Conservation (phyloP, 2,113 vertebrate genomes). For the Ondatra zibethicus region DNA sequence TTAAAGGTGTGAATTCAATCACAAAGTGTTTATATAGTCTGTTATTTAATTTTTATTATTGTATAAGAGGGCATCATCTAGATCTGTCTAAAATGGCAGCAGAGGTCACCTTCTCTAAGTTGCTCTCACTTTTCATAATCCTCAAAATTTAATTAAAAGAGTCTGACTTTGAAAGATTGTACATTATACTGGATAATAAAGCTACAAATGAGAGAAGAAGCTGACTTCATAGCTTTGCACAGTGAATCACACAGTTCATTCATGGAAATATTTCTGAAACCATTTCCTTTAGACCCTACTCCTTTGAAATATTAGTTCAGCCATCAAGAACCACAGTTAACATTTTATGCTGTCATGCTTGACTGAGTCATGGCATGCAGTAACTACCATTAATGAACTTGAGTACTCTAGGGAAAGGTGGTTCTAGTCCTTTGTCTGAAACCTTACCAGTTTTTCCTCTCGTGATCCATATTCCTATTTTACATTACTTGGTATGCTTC, state of each 20-base stretch:
- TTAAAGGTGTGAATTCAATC: neutral
- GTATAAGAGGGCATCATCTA: neutral
- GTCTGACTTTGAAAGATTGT: neutral
- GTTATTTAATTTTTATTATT: neutral
- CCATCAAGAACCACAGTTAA: slow-evolving; percentile 15
- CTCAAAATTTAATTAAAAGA: slow-evolving; percentile 16
- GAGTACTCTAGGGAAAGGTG: neutral
- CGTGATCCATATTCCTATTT: neutral
- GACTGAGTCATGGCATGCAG: neutral
- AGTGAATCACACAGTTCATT: slow-evolving; percentile 14
- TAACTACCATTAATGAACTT: neutral
- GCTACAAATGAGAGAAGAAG: neutral
- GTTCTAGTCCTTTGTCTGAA: slow-evolving; percentile 15
- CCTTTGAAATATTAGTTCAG: slow-evolving; percentile 49
- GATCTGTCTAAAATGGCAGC: neutral
- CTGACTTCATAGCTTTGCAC: neutral
- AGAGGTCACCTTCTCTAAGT: neutral
- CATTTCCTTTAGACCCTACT: neutral
- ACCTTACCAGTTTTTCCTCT: neutral
- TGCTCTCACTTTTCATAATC: slow-evolving; percentile 12
- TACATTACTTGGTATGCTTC: slow-evolving; percentile 6
- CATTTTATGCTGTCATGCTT: neutral
- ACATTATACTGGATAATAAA: slow-evolving; percentile 7
- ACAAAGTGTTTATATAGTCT: neutral
- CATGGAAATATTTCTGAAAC: slow-evolving; percentile 50